Percentiles rank a stretch among this genome's conserved stretches.
phyloP scores from a whole-genome alignment of 92 coral and sea anemone species.

The Desmophyllum pertusum region DNA sequence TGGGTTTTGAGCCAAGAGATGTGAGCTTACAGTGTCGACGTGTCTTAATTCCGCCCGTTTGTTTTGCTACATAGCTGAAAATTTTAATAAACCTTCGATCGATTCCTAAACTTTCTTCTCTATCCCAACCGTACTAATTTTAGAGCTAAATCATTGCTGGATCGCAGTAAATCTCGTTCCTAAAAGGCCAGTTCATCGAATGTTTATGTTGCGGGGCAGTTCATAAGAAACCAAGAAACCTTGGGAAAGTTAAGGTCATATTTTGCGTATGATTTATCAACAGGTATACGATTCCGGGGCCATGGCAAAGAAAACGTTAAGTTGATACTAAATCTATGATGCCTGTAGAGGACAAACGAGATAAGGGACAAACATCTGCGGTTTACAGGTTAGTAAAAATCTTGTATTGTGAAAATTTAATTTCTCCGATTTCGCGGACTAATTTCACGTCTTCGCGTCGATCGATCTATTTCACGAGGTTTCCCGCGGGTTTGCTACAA shows the following conservation, averaged over 20 bases:
- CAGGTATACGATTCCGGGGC: slow-evolving; percentile 24
- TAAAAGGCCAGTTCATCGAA: background rate
- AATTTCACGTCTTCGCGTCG: background rate
- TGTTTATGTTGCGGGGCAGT: slow-evolving; percentile 28
- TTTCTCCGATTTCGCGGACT: background rate
- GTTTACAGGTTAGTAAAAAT: slow-evolving; percentile 43
- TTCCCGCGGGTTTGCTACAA: background rate
- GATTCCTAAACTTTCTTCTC: background rate
- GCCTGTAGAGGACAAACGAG: slow-evolving; percentile 83
- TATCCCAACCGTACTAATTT: background rate
- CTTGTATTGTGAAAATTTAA: background rate
- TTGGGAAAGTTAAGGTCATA: background rate
- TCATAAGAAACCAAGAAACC: background rate
- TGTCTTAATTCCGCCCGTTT: slow-evolving; percentile 7
- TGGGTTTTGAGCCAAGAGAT: too few species aligned
- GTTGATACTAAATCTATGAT: slow-evolving; percentile 25
- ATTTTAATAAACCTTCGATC: background rate
- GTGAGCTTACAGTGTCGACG: background rate
- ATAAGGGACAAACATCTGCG: slow-evolving; percentile 55
- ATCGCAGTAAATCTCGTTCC: background rate
- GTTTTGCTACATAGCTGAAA: background rate
- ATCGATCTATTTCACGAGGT: background rate
- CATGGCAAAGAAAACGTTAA: slow-evolving; percentile 11
- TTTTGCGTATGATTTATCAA: slow-evolving; percentile 15
- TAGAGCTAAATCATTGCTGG: background rate